Evolutionary conservation across 2,113 vertebrate genomes (phyloP).

Genomic region (Beaufortia kweichowensis): DNA sequence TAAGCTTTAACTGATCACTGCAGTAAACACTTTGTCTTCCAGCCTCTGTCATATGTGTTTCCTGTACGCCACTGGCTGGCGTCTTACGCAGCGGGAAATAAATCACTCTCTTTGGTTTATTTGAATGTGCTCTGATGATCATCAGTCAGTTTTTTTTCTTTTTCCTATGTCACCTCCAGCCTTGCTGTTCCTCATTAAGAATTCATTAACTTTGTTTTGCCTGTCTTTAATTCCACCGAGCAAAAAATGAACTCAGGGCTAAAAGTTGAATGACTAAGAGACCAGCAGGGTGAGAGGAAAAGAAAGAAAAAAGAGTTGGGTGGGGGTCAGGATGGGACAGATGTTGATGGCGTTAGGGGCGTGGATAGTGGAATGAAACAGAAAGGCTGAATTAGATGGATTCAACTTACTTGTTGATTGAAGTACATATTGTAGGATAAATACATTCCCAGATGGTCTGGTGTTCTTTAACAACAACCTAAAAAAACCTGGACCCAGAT

Average conservation of each 20-base stretch:
- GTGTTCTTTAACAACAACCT: no score
- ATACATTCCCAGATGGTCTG: no score
- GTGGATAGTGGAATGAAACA: no score
- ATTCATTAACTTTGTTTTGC: constrained; percentile 57
- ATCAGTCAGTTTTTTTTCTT: constrained; percentile 43
- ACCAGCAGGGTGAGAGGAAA: background rate
- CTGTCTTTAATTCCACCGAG: constrained; percentile 47
- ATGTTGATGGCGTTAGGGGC: no score
- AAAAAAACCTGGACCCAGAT: no score
- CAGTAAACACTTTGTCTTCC: constrained; percentile 24
- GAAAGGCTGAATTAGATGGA: no score
- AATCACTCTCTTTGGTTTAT: constrained; percentile 46
- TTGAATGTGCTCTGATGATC: constrained; percentile 48
- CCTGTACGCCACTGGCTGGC: constrained; percentile 19
- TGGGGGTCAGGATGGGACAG: no score
- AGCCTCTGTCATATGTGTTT: constrained; percentile 1
- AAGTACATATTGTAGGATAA: no score
- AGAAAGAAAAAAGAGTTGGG: background rate
- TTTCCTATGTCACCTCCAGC: constrained; percentile 29
- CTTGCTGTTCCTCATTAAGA: constrained; percentile 45
- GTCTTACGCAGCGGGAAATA: constrained; percentile 12
- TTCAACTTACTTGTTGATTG: no score
- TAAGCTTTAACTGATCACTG: constrained; percentile 27
- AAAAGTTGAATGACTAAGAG: constrained; percentile 43
- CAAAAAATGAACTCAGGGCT: constrained; percentile 29